Evolutionary conservation across 37 sponge, comb jelly and placozoan genomes (phyloP).

Genomic region (Spongilla lacustris): DNA sequence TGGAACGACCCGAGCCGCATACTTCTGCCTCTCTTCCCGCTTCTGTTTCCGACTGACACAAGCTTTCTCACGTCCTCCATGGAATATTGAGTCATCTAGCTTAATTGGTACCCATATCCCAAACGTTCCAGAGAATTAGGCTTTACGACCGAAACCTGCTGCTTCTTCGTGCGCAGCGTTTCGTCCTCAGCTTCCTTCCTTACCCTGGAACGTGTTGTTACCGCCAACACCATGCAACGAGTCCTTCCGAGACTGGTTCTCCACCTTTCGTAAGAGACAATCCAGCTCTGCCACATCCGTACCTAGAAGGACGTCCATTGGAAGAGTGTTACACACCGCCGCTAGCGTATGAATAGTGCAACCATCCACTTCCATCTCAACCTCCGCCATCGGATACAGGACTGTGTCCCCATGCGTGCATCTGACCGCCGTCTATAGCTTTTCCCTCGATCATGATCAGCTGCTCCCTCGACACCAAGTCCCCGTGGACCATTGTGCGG

Average conservation of each 20-base stretch:
- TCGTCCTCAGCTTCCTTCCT: neutral
- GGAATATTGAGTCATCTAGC: neutral
- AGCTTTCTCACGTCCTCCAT: neutral
- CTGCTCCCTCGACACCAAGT: neutral
- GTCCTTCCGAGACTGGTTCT: neutral
- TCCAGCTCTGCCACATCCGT: slow-evolving; percentile 5
- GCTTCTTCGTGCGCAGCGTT: neutral
- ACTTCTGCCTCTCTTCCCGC: neutral
- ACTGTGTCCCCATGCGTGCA: slow-evolving; percentile 5
- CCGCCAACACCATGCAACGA: neutral
- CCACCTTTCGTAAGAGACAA: neutral
- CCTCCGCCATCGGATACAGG: slow-evolving; percentile 9
- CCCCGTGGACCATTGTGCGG: neutral
- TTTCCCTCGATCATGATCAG: slow-evolving; percentile 4
- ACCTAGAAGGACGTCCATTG: slow-evolving; percentile 33
- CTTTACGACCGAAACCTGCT: neutral
- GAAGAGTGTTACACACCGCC: slow-evolving; percentile 1
- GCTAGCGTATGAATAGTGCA: neutral
- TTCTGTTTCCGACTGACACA: neutral
- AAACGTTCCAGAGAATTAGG: neutral
- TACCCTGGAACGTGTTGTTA: neutral
- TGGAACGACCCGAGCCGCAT: neutral
- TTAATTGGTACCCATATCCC: neutral
- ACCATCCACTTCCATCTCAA: neutral
- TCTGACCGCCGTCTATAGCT: neutral